Conservation (phyloP, 2,888 invertebrate genomes). For the Pammene aurita region DNA sequence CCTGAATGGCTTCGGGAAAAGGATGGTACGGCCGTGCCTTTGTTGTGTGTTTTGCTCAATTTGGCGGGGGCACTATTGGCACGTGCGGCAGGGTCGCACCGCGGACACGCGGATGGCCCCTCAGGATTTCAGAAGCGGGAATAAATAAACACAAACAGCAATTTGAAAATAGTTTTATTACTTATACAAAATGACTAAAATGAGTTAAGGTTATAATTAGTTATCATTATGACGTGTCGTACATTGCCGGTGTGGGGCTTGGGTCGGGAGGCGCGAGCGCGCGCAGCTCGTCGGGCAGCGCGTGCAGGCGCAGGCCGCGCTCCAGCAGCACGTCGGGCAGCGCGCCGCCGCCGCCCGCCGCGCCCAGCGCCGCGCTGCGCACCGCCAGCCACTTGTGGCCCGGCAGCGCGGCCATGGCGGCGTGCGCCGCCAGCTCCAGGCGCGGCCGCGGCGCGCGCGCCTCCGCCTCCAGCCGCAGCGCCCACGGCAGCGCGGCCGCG, state of each 20-base stretch:
- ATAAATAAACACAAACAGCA: too few species aligned
- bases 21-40: too few species aligned
- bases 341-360: slow-evolving; percentile 79
- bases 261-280: slow-evolving; percentile 35
- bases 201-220: too few species aligned
- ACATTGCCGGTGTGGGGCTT: not conserved
- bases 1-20: too few species aligned
- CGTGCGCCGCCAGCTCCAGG: slow-evolving; percentile 50
- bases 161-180: too few species aligned
- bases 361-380: slow-evolving; percentile 62
- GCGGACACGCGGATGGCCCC: too few species aligned
- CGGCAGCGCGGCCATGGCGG: slow-evolving; percentile 47
- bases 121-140: too few species aligned
- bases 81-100: too few species aligned
- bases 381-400: slow-evolving; percentile 54
- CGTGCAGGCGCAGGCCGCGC: slow-evolving; percentile 88
- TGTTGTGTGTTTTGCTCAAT: too few species aligned
- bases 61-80: too few species aligned
- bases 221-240: too few species aligned
- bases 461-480: slow-evolving; percentile 50
- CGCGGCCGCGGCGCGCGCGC: slow-evolving; percentile 48
- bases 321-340: slow-evolving; percentile 90
- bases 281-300: slow-evolving; percentile 89
- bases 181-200: too few species aligned
- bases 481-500: slow-evolving; percentile 46